These are phyloP conservation scores for Ameiurus melas DNA, from an alignment of 2,113 vertebrate species.

Conservation along the genomic window DNA sequence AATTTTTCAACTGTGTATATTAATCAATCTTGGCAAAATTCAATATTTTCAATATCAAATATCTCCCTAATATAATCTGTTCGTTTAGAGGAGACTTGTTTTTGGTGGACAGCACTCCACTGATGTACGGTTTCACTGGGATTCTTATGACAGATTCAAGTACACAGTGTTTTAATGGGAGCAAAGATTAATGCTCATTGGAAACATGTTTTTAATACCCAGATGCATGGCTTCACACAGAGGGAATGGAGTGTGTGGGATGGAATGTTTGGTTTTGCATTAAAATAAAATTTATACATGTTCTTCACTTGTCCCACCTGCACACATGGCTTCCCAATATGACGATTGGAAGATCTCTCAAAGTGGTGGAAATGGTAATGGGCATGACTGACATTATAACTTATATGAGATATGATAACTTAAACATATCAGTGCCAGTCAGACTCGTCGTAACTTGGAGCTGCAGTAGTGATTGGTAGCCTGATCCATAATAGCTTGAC, in stretches of 20 bases:
- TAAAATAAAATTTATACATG: too few species aligned
- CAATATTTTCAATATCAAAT: too few species aligned
- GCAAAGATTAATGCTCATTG: not conserved
- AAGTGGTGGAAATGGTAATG: too few species aligned
- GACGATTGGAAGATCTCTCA: not conserved
- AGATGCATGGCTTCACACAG: too few species aligned
- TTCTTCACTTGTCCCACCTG: not conserved
- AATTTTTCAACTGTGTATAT: not conserved
- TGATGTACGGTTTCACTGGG: not conserved
- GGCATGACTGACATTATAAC: too few species aligned
- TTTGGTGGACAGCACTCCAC: not conserved
- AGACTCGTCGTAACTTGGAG: not conserved
- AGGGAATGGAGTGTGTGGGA: not conserved
- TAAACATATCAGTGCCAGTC: not conserved
- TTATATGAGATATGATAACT: too few species aligned
- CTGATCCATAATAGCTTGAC: too few species aligned
- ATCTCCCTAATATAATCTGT: too few species aligned
- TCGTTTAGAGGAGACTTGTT: too few species aligned
- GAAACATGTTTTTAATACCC: not conserved
- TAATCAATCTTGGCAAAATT: too few species aligned
- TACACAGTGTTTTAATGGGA: not conserved
- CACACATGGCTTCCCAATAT: not conserved
- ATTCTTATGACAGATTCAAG: not conserved
- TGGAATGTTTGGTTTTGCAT: not conserved
- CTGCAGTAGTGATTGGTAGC: too few species aligned